phyloP scores from a whole-genome alignment of 2,797 vertebrate genomes.

The Amazona finschi region DNA sequence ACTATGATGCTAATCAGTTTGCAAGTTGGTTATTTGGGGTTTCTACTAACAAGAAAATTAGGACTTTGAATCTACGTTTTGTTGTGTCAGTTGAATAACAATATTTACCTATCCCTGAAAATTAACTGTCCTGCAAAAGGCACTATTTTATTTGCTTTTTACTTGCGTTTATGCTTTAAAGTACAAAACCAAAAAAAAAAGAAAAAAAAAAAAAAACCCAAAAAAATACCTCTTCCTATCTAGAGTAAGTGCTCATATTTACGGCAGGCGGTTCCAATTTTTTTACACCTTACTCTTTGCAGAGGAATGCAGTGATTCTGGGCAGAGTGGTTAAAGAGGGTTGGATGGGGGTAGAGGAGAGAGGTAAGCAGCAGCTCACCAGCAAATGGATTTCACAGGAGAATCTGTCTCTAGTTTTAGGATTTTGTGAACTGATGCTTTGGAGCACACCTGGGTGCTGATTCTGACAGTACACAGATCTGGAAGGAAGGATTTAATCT shows the following conservation, averaged over 20 bases:
- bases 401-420: neutral
- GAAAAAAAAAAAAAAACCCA: neutral
- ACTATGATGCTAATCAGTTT: neutral
- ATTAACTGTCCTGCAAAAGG: neutral
- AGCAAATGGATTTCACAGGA: neutral
- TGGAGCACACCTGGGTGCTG: neutral
- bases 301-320: neutral
- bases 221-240: neutral
- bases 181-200: neutral
- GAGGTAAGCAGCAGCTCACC: neutral
- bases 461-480: neutral
- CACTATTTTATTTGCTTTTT: neutral
- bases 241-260: neutral
- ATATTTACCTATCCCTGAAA: neutral
- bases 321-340: neutral
- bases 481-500: neutral
- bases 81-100: neutral
- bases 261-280: neutral
- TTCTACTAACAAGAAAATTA: neutral
- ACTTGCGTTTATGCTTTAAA: neutral
- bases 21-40: neutral
- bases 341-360: neutral
- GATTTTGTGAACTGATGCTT: neutral
- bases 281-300: neutral
- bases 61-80: neutral